Evolutionary conservation across 2,888 invertebrate species (phyloP).

Genomic region (Aplocera efformata): DNA sequence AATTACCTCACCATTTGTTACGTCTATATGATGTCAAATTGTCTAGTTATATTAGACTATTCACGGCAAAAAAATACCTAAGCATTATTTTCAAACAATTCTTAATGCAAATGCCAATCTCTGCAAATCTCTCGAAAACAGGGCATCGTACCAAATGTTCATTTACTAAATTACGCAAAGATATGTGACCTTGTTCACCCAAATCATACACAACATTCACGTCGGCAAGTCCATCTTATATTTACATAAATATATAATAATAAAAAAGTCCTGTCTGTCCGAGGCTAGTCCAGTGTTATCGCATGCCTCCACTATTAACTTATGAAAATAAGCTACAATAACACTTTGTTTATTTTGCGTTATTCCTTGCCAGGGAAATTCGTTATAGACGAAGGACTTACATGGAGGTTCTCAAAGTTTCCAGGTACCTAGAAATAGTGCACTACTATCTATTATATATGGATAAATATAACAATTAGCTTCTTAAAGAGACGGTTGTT

Average conservation of each 20-base stretch:
- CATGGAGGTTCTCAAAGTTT: conserved; percentile 50
- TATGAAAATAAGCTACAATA: conserved; percentile 80
- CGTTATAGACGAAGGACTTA: conserved; percentile 54
- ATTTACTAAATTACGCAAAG: conserved; percentile 16
- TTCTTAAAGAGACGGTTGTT: no score
- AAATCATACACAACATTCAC: conserved; percentile 12
- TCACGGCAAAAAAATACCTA: no score
- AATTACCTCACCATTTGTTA: no score
- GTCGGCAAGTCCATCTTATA: conserved; percentile 34
- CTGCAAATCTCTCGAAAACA: no score
- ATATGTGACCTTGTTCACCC: conserved; percentile 16
- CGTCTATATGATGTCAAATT: no score
- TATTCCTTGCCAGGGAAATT: conserved; percentile 68
- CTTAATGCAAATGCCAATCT: no score
- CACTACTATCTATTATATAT: no score
- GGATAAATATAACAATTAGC: no score
- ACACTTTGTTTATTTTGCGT: conserved; percentile 77
- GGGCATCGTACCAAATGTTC: background rate
- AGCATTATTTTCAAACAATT: no score
- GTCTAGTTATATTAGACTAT: no score
- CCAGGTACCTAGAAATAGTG: background rate
- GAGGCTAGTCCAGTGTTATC: conserved; percentile 27
- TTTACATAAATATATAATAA: conserved; percentile 46
- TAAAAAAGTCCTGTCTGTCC: conserved; percentile 39
- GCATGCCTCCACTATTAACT: conserved; percentile 66